Conservation (phyloP, 2,888 invertebrate species). For the Zelleria hepariella region DNA sequence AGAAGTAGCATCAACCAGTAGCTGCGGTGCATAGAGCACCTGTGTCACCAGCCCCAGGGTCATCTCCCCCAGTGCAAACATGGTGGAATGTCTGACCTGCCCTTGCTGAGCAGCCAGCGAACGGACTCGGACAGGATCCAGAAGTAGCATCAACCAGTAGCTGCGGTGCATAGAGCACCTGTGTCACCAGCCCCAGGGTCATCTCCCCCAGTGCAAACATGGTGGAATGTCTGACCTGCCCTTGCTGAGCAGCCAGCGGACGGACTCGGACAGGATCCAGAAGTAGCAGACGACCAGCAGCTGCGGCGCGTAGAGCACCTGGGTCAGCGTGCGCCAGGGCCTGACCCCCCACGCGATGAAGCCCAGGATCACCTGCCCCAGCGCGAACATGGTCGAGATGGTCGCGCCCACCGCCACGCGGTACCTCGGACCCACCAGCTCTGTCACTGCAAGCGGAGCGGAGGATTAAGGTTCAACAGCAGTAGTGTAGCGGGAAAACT, state of each 20-base stretch:
- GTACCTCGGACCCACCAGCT: slow-evolving; percentile 82
- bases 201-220: slow-evolving; percentile 80
- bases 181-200: slow-evolving; percentile 59
- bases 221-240: slow-evolving; percentile 75
- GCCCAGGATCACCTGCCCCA: slow-evolving; percentile 82
- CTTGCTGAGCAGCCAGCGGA: slow-evolving; percentile 83
- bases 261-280: slow-evolving; percentile 81
- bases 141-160: slow-evolving; percentile 75
- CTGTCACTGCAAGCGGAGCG: slow-evolving; percentile 72
- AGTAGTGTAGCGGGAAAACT: too few species aligned
- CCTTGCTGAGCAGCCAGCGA: slow-evolving; percentile 82
- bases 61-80: too few species aligned
- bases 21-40: slow-evolving; percentile 76
- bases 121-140: slow-evolving; percentile 80
- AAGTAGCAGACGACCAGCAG: slow-evolving; percentile 77
- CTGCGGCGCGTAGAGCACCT: slow-evolving; percentile 80
- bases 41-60: slow-evolving; percentile 65
- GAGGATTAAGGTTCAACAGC: too few species aligned
- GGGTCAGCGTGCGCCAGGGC: slow-evolving; percentile 78
- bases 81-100: too few species aligned
- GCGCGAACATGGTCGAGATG: slow-evolving; percentile 79
- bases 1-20: slow-evolving; percentile 76
- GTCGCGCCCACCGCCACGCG: slow-evolving; percentile 81
- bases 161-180: slow-evolving; percentile 77
- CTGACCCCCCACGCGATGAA: slow-evolving; percentile 78